Evolutionary conservation across 2,797 vertebrate genomes (phyloP), one percentile per base, ranked within the genome.

Genomic region (Gymnoscopelus microlampas): DNA sequence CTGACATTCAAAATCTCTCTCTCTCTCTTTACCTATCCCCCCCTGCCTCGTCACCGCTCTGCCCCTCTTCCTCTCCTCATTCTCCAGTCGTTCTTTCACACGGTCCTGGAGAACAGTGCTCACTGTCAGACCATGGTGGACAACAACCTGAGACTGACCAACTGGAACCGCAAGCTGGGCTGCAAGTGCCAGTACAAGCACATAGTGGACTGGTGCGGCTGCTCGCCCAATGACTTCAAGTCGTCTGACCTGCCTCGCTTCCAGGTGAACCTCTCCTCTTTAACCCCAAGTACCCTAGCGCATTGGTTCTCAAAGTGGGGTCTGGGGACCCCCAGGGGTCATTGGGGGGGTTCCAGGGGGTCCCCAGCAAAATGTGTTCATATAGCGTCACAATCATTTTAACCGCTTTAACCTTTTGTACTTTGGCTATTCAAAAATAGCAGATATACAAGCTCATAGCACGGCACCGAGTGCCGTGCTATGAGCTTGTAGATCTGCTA

Each of bases 161-260:
- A 98, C 92, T 98, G 96, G 96, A 98, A 98, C 91, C 93, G 96
- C 15, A 97, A 96, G 61, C 94, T 98, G 3, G 96, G 96, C 12
- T 98, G 96, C 64, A 97, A 97, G 71, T 97, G 96, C 32, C 96
- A 98, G 87, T 98, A 98, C 87, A 98, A 98, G 87, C 96, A 98
- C 88, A 97, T 98, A 0, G 96, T 98, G 66, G 96, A 98, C 94
- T 98, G 96, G 96, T 98, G 96, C 3, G 96, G 96, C 87, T 98
- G 96, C 68, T 97, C 95, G 0, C 95, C 95, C 15, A 98, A 98
- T 8, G 96, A 98, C 85, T 94, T 90, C 94, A 98, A 98, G 76
- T 95, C 96, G 0, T 90, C 95, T 0, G 97, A 98, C 61, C 95
- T 98, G 87, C 96, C 95, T 8, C 94, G 97, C 1, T 96, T 98